These are phyloP conservation scores for Drosophila rubida DNA, from an alignment of 2,888 invertebrate genomes.

Conservation along the genomic window DNA sequence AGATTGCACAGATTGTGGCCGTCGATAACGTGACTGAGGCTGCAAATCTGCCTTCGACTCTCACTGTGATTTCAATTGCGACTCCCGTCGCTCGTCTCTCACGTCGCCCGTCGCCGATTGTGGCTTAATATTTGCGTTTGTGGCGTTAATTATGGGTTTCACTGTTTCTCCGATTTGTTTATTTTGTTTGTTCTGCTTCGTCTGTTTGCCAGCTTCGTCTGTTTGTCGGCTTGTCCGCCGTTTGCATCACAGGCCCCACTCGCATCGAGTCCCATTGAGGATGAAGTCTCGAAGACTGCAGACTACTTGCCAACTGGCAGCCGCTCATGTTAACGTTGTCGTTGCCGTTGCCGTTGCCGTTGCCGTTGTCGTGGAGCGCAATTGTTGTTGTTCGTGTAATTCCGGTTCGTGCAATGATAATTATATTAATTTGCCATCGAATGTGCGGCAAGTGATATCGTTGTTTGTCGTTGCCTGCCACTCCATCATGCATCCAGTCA, in stretches of 20 bases:
- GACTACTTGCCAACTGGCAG: background rate
- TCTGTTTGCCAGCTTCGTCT: slow-evolving; percentile 11
- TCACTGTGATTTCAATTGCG: background rate
- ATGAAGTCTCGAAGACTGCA: slow-evolving; percentile 19
- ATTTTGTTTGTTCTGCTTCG: slow-evolving; percentile 61
- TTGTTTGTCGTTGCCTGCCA: slow-evolving; percentile 28
- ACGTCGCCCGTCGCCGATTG: slow-evolving; percentile 32
- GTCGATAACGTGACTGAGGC: slow-evolving; percentile 61
- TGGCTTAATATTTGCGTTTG: slow-evolving; percentile 79
- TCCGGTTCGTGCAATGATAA: slow-evolving; percentile 81
- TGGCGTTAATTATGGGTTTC: slow-evolving; percentile 78
- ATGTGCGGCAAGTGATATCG: slow-evolving; percentile 72
- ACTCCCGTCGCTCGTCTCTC: too few species aligned
- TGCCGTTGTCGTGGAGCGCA: background rate
- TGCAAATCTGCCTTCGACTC: slow-evolving; percentile 12
- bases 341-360: slow-evolving; percentile 1
- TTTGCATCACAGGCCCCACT: background rate
- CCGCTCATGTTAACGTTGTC: too few species aligned
- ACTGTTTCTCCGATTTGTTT: slow-evolving; percentile 77
- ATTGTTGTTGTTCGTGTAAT: slow-evolving; percentile 69
- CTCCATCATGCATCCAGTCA: slow-evolving; percentile 22
- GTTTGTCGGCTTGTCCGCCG: background rate
- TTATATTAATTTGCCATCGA: slow-evolving; percentile 80
- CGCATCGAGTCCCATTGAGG: slow-evolving; percentile 33
- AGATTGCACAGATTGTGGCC: slow-evolving; percentile 55